Evolutionary conservation across 92 coral and sea anemone species (phyloP).

Genomic region (Heliopora coerulea): DNA sequence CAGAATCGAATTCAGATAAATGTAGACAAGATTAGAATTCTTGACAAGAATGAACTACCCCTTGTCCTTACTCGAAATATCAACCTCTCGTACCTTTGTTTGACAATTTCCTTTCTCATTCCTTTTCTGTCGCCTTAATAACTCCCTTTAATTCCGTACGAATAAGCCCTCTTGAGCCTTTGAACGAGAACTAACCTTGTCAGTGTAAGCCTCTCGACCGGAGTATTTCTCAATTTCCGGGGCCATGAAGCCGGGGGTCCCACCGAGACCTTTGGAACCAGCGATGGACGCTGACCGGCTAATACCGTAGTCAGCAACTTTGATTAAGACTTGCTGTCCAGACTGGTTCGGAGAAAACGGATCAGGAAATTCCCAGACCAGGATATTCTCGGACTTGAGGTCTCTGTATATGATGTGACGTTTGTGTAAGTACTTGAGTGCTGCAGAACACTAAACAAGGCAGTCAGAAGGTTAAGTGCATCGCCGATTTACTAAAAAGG

Average conservation of each 20-base stretch:
- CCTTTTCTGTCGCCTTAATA: too few relatives aligned
- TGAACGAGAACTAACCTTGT: conserved; percentile 82
- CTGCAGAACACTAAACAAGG: conserved; percentile 78
- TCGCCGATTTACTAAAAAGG: too few relatives aligned
- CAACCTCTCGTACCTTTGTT: too few relatives aligned
- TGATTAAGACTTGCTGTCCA: conserved; percentile 68
- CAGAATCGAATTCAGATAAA: too few relatives aligned
- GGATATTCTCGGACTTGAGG: conserved; percentile 95
- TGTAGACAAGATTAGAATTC: too few relatives aligned
- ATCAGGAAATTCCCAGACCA: conserved; percentile 89
- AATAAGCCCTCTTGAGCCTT: too few relatives aligned
- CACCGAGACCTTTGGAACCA: conserved; percentile 98
- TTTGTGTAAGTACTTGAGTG: conserved; percentile 95
- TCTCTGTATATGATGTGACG: conserved; percentile 97
- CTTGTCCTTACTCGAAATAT: too few relatives aligned
- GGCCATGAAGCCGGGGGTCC: conserved; percentile 99
- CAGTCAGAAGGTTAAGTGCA: too few relatives aligned
- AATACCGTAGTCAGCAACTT: conserved; percentile 99
- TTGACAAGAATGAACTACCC: too few relatives aligned
- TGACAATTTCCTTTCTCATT: too few relatives aligned
- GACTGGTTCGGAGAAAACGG: conserved; percentile 72
- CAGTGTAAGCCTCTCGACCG: conserved; percentile 92
- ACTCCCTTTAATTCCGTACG: too few relatives aligned
- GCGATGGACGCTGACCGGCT: conserved; percentile 96
- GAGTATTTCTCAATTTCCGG: conserved; percentile 98